phyloP scores from a whole-genome alignment of 1,140 invertebrate species.

The Dreissena rostriformis region DNA sequence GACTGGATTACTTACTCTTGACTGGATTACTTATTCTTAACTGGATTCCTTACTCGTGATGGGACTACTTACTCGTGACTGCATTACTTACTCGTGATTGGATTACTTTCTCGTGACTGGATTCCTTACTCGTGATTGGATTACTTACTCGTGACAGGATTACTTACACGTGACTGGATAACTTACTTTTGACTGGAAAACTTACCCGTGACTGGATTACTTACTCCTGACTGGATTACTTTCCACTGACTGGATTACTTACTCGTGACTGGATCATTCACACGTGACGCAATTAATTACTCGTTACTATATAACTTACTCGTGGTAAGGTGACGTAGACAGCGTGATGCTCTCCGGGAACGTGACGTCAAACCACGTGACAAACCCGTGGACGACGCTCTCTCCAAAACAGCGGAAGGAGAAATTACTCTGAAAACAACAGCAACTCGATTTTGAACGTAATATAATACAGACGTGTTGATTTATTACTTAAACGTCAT shows the following conservation, averaged over 20 bases:
- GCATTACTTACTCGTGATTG: not conserved
- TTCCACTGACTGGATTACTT: not conserved
- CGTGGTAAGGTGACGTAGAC: constrained; percentile 73
- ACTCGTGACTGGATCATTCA: not conserved
- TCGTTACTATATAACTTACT: constrained; percentile 45
- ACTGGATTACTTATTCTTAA: not conserved
- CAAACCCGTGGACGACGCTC: constrained; percentile 68
- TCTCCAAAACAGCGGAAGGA: constrained; percentile 65
- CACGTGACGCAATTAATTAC: not conserved
- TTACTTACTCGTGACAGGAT: not conserved
- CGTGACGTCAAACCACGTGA: constrained; percentile 74
- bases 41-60: not conserved
- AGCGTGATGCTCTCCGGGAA: constrained; percentile 72
- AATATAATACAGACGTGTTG: not conserved
- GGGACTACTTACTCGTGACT: no score
- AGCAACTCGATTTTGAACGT: not conserved
- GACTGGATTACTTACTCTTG: not conserved
- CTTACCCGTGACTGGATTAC: not conserved
- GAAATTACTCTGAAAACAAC: constrained; percentile 61
- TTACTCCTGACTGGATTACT: not conserved
- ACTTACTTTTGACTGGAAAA: no score
- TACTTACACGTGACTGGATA: not conserved
- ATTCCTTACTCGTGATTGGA: not conserved
- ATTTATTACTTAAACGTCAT: not conserved
- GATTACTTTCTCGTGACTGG: not conserved